Conservation (phyloP, 1,140 invertebrate genomes). For the Luehdorfia chinensis region DNA sequence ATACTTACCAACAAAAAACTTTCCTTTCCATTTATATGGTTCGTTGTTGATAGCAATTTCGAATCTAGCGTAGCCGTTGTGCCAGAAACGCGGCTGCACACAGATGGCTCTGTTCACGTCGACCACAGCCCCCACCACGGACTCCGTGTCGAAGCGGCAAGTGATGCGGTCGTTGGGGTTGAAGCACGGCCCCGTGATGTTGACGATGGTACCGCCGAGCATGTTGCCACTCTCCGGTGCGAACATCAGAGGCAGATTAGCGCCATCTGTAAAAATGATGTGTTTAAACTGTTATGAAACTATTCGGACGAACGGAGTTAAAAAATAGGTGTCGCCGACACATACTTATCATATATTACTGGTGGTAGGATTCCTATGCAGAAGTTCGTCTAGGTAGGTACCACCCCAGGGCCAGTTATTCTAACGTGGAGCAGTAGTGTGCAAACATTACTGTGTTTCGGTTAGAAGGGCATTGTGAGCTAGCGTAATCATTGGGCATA, state of each 20-base stretch:
- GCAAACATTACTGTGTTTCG: too few species aligned
- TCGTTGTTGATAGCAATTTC: constrained; percentile 91
- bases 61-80: constrained; percentile 93
- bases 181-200: constrained; percentile 95
- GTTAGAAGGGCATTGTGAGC: too few species aligned
- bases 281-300: neutral
- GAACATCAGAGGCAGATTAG: constrained; percentile 89
- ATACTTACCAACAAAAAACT: constrained; percentile 93
- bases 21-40: constrained; percentile 93
- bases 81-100: constrained; percentile 91
- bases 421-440: too few species aligned
- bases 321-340: too few species aligned
- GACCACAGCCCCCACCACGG: constrained; percentile 85
- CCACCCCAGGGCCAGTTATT: too few species aligned
- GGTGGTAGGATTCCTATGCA: too few species aligned
- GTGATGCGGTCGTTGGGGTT: constrained; percentile 83
- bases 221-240: constrained; percentile 96
- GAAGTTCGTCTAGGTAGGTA: too few species aligned
- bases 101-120: constrained; percentile 91
- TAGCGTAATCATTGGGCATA: too few species aligned
- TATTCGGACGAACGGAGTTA: too few species aligned
- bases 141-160: constrained; percentile 89
- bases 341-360: too few species aligned
- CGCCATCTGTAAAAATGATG: constrained; percentile 80
- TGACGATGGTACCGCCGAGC: constrained; percentile 95